phyloP scores from a whole-genome alignment of 2,113 vertebrate species.

The Corythornis madagascariensis region DNA sequence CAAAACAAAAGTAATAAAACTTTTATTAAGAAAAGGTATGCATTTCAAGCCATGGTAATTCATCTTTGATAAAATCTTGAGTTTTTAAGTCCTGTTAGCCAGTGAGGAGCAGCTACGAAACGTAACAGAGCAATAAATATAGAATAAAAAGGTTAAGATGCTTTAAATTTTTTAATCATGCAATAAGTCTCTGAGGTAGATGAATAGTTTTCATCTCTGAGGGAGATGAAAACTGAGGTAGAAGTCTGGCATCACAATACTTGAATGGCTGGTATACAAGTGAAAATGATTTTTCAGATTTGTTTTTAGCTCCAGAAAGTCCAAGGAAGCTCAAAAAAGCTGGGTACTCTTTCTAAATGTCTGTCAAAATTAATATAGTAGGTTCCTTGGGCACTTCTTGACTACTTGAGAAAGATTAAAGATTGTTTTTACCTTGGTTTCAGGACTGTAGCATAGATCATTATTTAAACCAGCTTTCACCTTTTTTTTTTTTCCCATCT shows the following conservation, averaged over 20 bases:
- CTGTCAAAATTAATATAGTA: neutral
- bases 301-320: neutral
- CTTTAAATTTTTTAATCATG: neutral
- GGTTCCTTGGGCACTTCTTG: rapidly evolving
- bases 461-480: neutral
- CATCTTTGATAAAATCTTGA: neutral
- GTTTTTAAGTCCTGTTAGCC: neutral
- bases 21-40: neutral
- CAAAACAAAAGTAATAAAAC: neutral
- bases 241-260: neutral
- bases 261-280: neutral
- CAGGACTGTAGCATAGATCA: neutral
- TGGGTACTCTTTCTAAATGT: neutral
- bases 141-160: neutral
- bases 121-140: neutral
- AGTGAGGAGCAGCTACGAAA: neutral
- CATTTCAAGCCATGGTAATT: neutral
- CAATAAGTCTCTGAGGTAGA: neutral
- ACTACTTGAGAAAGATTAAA: neutral
- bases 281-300: neutral
- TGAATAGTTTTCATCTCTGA: no score
- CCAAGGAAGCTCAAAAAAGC: neutral
- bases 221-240: neutral
- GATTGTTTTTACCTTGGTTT: neutral
- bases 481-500: neutral